phyloP scores from a whole-genome alignment of 2,113 vertebrate genomes.

The Sylvietta virens region DNA sequence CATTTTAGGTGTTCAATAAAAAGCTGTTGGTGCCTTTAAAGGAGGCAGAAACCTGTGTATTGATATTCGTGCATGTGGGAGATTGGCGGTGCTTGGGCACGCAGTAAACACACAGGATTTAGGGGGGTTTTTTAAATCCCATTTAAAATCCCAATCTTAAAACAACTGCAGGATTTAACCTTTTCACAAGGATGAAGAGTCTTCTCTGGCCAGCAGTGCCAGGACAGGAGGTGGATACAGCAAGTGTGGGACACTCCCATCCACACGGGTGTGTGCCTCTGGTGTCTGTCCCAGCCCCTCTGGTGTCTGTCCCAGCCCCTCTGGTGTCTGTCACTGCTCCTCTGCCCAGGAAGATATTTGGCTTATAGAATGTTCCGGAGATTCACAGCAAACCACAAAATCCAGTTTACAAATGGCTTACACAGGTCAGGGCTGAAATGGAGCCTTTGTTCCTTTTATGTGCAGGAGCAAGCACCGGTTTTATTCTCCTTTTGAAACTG shows the following conservation, averaged over 20 bases:
- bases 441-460: not conserved
- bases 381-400: not conserved
- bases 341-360: not conserved
- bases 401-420: not conserved
- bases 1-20: not conserved
- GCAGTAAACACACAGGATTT: no score
- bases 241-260: rapidly evolving
- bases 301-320: not conserved
- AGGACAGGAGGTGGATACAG: rapidly evolving
- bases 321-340: no score
- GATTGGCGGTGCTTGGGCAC: not conserved
- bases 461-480: not conserved
- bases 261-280: rapidly evolving
- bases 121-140: not conserved
- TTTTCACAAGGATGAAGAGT: not conserved
- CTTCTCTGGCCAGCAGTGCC: not conserved
- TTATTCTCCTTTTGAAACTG: not conserved
- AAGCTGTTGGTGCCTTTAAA: not conserved
- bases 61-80: rapidly evolving
- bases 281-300: not conserved
- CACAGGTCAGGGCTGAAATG: no score
- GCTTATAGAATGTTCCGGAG: not conserved
- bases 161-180: not conserved
- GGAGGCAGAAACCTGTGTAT: not conserved
- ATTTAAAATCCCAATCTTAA: not conserved